Evolutionary conservation across 1,140 invertebrate species (phyloP).

Genomic region (Portunus trituberculatus): DNA sequence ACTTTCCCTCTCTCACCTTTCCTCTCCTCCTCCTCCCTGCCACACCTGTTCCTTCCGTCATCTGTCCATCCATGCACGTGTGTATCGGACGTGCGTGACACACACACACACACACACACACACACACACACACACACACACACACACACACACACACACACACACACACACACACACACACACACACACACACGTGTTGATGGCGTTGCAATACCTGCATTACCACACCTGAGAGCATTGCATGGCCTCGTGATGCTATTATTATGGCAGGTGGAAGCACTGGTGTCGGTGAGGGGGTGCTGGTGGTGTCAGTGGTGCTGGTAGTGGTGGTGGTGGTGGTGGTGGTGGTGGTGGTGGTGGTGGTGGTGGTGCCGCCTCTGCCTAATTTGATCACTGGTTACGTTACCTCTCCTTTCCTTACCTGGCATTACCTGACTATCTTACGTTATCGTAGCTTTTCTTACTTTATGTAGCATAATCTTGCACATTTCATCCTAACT

Average conservation of each 20-base stretch:
- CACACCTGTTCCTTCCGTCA: background rate
- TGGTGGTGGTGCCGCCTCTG: background rate
- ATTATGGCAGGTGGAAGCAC: background rate
- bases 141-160: constrained; percentile 59
- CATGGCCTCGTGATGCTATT: too few species aligned
- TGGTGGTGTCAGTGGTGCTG: background rate
- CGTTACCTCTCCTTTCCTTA: too few species aligned
- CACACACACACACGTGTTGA: constrained; percentile 46
- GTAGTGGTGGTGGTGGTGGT: background rate
- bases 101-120: constrained; percentile 49
- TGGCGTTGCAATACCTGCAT: too few species aligned
- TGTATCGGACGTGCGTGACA: background rate
- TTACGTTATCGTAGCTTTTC: too few species aligned
- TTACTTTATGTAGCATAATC: too few species aligned
- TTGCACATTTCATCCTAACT: too few species aligned
- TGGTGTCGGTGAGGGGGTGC: background rate
- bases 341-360: background rate
- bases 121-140: constrained; percentile 61
- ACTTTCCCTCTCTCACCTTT: background rate
- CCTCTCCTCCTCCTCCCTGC: background rate
- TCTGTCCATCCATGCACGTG: background rate
- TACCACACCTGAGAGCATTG: too few species aligned
- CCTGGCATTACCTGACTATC: too few species aligned
- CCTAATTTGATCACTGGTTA: background rate
- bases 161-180: constrained; percentile 62